Conservation (phyloP, 2,797 vertebrate species). For the Crocodylus rhombifer region DNA sequence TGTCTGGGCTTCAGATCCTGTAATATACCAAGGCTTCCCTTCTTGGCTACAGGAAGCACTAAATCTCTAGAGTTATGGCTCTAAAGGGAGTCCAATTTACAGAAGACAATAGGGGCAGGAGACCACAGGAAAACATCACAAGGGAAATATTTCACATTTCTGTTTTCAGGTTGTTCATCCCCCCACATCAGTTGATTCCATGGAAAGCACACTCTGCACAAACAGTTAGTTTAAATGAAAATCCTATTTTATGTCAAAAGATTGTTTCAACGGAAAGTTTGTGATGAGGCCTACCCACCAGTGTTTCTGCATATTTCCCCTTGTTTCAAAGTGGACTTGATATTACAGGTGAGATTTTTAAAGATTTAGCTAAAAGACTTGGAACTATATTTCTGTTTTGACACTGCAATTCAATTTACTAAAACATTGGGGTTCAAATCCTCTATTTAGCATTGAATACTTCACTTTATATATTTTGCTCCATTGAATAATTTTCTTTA, state of each 20-base stretch:
- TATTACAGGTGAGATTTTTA: not conserved
- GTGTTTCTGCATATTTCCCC: slow-evolving; percentile 30
- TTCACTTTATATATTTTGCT: accelerated
- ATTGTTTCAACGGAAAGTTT: slow-evolving; percentile 45
- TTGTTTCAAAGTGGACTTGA: not conserved
- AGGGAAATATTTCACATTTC: slow-evolving; percentile 44
- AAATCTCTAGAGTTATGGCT: slow-evolving; percentile 16
- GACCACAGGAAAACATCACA: not conserved
- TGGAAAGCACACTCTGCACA: slow-evolving; percentile 51
- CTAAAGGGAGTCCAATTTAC: not conserved
- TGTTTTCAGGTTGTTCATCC: not conserved
- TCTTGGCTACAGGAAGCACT: slow-evolving; percentile 8
- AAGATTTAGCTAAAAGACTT: not conserved
- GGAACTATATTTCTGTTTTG: no score
- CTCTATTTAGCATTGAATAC: not conserved
- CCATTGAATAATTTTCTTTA: not conserved
- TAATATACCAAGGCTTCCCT: slow-evolving; percentile 49
- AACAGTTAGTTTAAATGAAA: slow-evolving; percentile 65
- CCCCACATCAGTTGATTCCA: not conserved
- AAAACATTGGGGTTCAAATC: not conserved
- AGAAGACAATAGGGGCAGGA: not conserved
- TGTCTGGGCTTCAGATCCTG: not conserved
- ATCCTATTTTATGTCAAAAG: slow-evolving; percentile 63
- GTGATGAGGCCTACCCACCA: slow-evolving; percentile 4
- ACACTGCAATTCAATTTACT: not conserved